Conservation (phyloP, 2,797 vertebrate species). For the Pangasius krempfi region DNA sequence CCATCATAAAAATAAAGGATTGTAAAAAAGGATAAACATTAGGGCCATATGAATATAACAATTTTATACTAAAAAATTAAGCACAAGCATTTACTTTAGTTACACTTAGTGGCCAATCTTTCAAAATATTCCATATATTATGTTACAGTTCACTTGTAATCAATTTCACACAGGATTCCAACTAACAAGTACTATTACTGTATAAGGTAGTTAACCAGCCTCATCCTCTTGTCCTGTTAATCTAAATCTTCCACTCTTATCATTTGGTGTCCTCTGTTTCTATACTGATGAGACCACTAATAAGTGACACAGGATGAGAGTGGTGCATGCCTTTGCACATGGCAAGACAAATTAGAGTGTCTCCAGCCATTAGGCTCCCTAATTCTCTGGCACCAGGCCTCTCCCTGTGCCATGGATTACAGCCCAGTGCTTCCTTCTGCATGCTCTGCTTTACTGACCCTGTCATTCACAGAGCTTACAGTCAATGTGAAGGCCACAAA, state of each 20-base stretch:
- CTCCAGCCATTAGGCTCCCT: constrained; percentile 75
- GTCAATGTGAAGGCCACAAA: not conserved
- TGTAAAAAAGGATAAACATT: not conserved
- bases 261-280: constrained; percentile 34
- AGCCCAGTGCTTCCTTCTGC: constrained; percentile 68
- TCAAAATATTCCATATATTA: not conserved
- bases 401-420: constrained; percentile 73
- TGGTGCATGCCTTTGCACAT: constrained; percentile 81
- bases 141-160: not conserved
- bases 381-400: constrained; percentile 78
- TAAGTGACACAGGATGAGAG: constrained; percentile 72
- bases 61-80: not conserved
- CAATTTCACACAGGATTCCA: not conserved
- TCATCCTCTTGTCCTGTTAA: constrained; percentile 32
- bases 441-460: constrained; percentile 69
- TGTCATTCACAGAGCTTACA: constrained; percentile 67
- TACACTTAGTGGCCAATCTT: not conserved
- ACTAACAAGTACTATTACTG: not conserved
- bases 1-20: not conserved
- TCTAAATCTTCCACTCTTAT: constrained; percentile 34
- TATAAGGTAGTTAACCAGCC: not conserved
- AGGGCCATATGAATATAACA: not conserved
- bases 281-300: constrained; percentile 62
- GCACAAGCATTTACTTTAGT: not conserved
- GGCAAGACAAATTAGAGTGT: constrained; percentile 82